Percentiles rank a stretch among this genome's conserved stretches.
Evolutionary conservation across 2,888 invertebrate species (phyloP).

Genomic region (Aquatica leii): DNA sequence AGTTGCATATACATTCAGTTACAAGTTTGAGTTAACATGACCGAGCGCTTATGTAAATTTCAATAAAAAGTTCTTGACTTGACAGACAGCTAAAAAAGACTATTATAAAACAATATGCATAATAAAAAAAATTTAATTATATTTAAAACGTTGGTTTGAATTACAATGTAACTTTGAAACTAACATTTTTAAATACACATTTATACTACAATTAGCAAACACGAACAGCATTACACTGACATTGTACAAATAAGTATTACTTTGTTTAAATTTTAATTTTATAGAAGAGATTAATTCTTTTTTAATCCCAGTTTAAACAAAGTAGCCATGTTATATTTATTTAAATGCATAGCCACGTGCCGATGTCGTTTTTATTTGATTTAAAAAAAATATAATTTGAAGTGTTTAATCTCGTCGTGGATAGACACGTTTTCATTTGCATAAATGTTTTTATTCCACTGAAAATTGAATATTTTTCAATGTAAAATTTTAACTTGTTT

Average conservation of each 20-base stretch:
- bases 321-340: constrained; percentile 19
- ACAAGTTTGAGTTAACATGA: too few relatives aligned
- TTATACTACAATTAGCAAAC: too few relatives aligned
- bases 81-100: too few relatives aligned
- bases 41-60: too few relatives aligned
- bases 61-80: too few relatives aligned
- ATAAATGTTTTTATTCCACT: constrained; percentile 41
- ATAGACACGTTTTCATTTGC: constrained; percentile 44
- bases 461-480: constrained; percentile 32
- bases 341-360: constrained; percentile 36
- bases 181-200: not conserved
- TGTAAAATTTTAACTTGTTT: too few relatives aligned
- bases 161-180: not conserved
- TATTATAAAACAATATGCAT: too few relatives aligned
- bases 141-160: too few relatives aligned
- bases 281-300: constrained; percentile 20
- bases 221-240: too few relatives aligned
- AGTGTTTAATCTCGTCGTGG: constrained; percentile 40
- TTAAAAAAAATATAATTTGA: constrained; percentile 39
- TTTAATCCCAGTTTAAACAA: constrained; percentile 24
- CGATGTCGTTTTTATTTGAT: constrained; percentile 19
- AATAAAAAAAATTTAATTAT: too few relatives aligned
- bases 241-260: too few relatives aligned
- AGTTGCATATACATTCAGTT: too few relatives aligned
- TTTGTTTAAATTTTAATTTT: constrained; percentile 10